Percentiles rank a stretch among this genome's conserved stretches.
phyloP scores from a whole-genome alignment of 1,140 invertebrate genomes.

The Drosophila nasuta region DNA sequence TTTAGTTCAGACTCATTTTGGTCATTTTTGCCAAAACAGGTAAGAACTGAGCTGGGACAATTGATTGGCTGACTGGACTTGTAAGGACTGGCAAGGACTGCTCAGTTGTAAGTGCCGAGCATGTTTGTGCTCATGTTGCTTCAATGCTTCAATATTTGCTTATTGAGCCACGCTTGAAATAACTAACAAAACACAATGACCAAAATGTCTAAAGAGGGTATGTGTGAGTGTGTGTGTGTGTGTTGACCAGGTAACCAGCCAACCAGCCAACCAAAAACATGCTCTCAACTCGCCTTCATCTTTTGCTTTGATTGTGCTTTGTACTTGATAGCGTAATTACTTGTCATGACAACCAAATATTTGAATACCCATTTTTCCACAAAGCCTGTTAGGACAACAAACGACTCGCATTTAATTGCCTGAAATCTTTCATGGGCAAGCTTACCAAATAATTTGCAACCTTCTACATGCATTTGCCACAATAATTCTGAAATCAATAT shows the following conservation, averaged over 20 bases:
- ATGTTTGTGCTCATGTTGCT: conserved; percentile 42
- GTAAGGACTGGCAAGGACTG: not conserved
- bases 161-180: conserved; percentile 62
- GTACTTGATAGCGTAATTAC: conserved; percentile 56
- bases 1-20: conserved; percentile 9
- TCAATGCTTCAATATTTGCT: conserved; percentile 67
- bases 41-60: not conserved
- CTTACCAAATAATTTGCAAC: too few relatives aligned
- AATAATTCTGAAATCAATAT: not conserved
- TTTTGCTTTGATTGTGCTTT: conserved; percentile 10
- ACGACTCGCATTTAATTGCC: conserved; percentile 13
- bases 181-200: conserved; percentile 26
- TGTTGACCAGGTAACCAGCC: not conserved
- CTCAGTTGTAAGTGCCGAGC: conserved; percentile 23
- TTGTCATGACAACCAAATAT: conserved; percentile 72
- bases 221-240: not conserved
- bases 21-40: conserved; percentile 4
- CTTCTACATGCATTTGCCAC: not conserved
- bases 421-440: not conserved
- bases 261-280: not conserved
- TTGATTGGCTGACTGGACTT: conserved; percentile 34
- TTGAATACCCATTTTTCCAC: conserved; percentile 59
- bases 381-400: not conserved
- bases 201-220: not conserved
- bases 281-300: not conserved